Conservation (phyloP, 2,888 invertebrate species). For the Lepidochrysops patricia region DNA sequence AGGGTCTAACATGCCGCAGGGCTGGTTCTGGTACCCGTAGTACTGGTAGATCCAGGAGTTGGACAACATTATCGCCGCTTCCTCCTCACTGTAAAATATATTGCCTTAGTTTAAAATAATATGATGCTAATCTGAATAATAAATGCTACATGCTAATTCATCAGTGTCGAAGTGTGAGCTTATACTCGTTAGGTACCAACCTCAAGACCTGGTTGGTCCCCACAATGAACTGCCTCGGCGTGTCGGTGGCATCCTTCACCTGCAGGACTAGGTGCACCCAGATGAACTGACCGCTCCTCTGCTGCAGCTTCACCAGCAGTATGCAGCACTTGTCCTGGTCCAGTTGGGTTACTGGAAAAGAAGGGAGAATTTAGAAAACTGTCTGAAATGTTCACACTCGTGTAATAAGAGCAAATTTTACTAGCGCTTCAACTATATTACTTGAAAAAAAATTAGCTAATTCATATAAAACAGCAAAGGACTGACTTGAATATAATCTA, state of each 20-base stretch:
- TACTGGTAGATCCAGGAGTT: constrained; percentile 97
- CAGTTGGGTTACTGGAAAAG: constrained; percentile 91
- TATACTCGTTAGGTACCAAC: constrained; percentile 70
- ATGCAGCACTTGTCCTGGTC: constrained; percentile 98
- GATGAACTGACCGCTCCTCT: constrained; percentile 88
- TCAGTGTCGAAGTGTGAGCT: no score
- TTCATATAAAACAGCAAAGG: no score
- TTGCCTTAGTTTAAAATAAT: neutral
- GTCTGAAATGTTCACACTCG: no score
- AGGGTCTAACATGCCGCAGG: constrained; percentile 88
- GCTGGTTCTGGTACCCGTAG: constrained; percentile 93
- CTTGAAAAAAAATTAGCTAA: no score
- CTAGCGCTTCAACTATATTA: no score
- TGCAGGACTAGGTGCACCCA: constrained; percentile 98
- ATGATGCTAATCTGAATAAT: no score
- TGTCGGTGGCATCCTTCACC: constrained; percentile 91
- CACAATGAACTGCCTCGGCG: constrained; percentile 93
- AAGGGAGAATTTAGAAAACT: constrained; percentile 9
- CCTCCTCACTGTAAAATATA: constrained; percentile 84
- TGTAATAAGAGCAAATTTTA: no score
- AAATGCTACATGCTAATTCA: no score
- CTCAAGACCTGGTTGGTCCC: constrained; percentile 97
- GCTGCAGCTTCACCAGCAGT: constrained; percentile 91
- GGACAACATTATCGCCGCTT: constrained; percentile 94
- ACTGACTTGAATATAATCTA: no score